These are phyloP conservation scores for Cyclopterus lumpus DNA, from an alignment of 2,797 vertebrate genomes.

Conservation along the genomic window DNA sequence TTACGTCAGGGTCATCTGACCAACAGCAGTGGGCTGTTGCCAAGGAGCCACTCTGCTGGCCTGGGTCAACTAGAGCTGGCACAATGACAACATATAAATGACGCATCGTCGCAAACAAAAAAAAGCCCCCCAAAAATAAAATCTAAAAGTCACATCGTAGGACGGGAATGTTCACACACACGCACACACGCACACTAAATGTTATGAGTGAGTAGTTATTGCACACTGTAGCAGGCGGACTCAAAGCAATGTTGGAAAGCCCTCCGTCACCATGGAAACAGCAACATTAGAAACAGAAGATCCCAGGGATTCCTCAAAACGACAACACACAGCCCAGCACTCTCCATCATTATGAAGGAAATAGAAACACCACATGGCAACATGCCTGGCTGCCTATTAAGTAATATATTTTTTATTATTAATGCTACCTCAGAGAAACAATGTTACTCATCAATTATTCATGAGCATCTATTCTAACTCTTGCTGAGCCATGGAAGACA, in stretches of 20 bases:
- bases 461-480: background rate
- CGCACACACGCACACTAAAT: slow-evolving; percentile 1
- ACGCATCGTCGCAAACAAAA: background rate
- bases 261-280: slow-evolving; percentile 77
- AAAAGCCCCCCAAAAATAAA: background rate
- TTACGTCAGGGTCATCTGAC: slow-evolving; percentile 39
- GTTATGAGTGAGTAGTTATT: slow-evolving; percentile 47
- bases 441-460: slow-evolving; percentile 1
- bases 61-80: slow-evolving; percentile 3
- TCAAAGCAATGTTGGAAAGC: slow-evolving; percentile 62
- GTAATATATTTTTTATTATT: slow-evolving; percentile 36
- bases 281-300: slow-evolving; percentile 64
- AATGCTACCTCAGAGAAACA: background rate
- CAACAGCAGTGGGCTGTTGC: slow-evolving; percentile 36
- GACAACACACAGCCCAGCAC: slow-evolving; percentile 39
- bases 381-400: slow-evolving; percentile 26
- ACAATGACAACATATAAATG: slow-evolving; percentile 23
- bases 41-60: slow-evolving; percentile 20
- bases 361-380: slow-evolving; percentile 31
- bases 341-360: slow-evolving; percentile 8
- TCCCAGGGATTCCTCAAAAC: slow-evolving; percentile 74
- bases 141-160: background rate
- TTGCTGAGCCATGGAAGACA: background rate
- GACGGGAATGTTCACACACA: slow-evolving; percentile 20
- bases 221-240: slow-evolving; percentile 32